Conservation (phyloP, 2,113 vertebrate genomes). For the Rhinogobius similis region DNA sequence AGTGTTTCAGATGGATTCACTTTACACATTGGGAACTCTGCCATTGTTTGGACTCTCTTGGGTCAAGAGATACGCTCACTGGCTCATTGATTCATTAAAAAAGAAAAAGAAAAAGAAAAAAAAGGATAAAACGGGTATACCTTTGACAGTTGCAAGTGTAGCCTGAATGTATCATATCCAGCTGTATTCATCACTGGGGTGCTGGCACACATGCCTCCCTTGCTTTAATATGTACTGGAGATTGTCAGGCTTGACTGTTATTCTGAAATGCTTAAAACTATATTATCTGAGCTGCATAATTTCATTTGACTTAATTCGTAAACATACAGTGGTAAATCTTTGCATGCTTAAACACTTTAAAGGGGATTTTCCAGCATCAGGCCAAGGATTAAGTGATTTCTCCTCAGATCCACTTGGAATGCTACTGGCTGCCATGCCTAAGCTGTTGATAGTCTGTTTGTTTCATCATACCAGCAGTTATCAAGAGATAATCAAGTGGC, state of each 20-base stretch:
- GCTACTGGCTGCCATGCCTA: slow-evolving; percentile 22
- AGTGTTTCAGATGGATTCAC: no score
- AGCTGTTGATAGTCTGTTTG: slow-evolving; percentile 47
- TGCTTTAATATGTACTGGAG: slow-evolving; percentile 28
- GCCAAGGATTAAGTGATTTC: slow-evolving; percentile 53
- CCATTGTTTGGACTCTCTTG: not conserved
- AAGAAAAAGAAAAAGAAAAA: slow-evolving; percentile 16
- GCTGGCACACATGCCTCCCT: slow-evolving; percentile 49
- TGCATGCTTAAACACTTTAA: slow-evolving; percentile 41
- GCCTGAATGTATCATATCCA: slow-evolving; percentile 42
- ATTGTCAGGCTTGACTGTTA: slow-evolving; percentile 45
- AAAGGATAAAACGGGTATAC: slow-evolving; percentile 37
- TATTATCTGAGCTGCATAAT: slow-evolving; percentile 47
- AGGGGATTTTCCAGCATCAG: slow-evolving; percentile 48
- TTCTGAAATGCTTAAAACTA: slow-evolving; percentile 47
- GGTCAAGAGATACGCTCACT: slow-evolving; percentile 28
- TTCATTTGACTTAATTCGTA: slow-evolving; percentile 28
- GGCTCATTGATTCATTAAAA: slow-evolving; percentile 46
- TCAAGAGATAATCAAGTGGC: slow-evolving; percentile 34
- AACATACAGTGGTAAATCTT: slow-evolving; percentile 21
- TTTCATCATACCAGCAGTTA: slow-evolving; percentile 35
- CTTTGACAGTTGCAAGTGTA: slow-evolving; percentile 58
- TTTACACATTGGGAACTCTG: no score
- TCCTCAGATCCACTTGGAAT: slow-evolving; percentile 42
- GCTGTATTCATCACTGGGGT: slow-evolving; percentile 61